Evolutionary conservation across 1,140 invertebrate genomes (phyloP), one percentile per base, ranked within the genome.

Genomic region (Nebria ingens): DNA sequence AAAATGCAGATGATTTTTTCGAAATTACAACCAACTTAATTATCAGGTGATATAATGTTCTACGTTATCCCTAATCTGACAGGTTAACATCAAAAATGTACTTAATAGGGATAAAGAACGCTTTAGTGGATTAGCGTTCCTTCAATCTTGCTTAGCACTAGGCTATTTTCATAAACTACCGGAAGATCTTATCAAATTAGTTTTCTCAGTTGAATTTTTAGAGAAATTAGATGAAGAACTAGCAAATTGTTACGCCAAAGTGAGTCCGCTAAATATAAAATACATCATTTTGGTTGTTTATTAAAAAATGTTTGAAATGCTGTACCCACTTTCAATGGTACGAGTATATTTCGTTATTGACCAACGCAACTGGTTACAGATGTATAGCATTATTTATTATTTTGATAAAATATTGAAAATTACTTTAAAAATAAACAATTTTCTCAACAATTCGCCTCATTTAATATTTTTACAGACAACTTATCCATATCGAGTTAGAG

Each of bases 181-280:
- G 2, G 67, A 69, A 19, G 62, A 69, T 34, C 62, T 79, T 4
- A 66, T 80, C 13, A 69, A 75, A 61, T 64, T 71, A 57, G 71
- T 79, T 19, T 80, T 80, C 59, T 76, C 71, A 55, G 71, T 76
- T 1, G 69, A 73, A 53, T 80, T 79, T 57, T 70, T 80, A 55
- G 74, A 79, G 53, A 70, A 73, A 56, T 61, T 79, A 6, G 78
- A 80, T 54, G 63, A 71, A 12, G 78, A 79, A 62, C 68, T 79
- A 54, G 65, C 69, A 38, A 68, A 70, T 55, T 75, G 73, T 55
- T 77, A 76, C 58, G 74, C 69, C 3, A 76, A 73, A 60, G 72
- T 73, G 64, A 60, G 51, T 54, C 12, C 66, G 3, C 70, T 57
- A 19, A 68, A 58, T 3, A 65, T 67, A 11, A 69, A 54, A 13